A percentile compares a stretch with the other conserved stretches of the same genome.
These are phyloP conservation scores for Drosophila villosipedis DNA, from an alignment of 2,888 invertebrate species.

Conservation along the genomic window DNA sequence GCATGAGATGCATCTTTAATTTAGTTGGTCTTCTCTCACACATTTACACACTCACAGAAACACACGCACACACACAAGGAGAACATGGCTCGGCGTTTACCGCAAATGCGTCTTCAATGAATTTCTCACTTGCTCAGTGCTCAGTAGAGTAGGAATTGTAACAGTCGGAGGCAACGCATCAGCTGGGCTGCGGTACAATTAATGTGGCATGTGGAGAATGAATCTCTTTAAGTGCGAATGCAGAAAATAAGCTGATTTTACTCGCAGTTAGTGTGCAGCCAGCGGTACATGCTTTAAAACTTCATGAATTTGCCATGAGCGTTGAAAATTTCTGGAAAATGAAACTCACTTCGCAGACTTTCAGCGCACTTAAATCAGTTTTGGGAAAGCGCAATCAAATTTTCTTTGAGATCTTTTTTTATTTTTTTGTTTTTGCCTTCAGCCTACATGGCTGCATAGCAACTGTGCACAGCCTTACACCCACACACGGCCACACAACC, in stretches of 20 bases:
- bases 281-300: constrained; percentile 23
- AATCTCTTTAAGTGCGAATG: constrained; percentile 47
- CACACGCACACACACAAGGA: not conserved
- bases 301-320: constrained; percentile 38
- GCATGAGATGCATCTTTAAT: constrained; percentile 74
- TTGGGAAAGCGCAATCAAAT: constrained; percentile 47
- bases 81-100: constrained; percentile 48
- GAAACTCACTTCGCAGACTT: constrained; percentile 17
- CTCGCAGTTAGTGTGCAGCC: constrained; percentile 6
- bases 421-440: not conserved
- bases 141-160: not conserved
- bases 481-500: constrained; percentile 12
- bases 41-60: not conserved
- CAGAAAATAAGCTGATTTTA: constrained; percentile 10
- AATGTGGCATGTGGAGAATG: constrained; percentile 61
- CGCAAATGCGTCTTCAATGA: constrained; percentile 78
- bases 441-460: constrained; percentile 37
- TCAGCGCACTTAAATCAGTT: constrained; percentile 58
- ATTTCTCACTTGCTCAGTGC: constrained; percentile 56
- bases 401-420: constrained; percentile 10
- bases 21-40: constrained; percentile 45
- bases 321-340: constrained; percentile 19
- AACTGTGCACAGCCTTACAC: constrained; percentile 29
- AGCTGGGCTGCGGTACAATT: constrained; percentile 63
- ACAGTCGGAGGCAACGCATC: constrained; percentile 32